Conservation (phyloP, 2,888 invertebrate species). For the Orchestes rusci region DNA sequence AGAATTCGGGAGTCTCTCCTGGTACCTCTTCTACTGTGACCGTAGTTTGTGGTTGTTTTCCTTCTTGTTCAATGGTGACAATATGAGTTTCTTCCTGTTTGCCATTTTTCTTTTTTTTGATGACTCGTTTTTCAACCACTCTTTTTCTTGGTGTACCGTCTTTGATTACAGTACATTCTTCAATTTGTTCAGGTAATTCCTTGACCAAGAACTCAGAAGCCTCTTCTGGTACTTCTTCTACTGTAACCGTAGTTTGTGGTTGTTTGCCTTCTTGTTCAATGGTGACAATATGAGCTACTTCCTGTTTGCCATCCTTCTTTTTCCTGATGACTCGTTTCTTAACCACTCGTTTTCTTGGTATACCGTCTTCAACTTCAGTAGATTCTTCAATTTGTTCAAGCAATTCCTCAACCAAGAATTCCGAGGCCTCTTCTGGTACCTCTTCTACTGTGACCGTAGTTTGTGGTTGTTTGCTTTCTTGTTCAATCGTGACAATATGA, state of each 20-base stretch:
- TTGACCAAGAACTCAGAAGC: slow-evolving; percentile 15
- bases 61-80: slow-evolving; percentile 36
- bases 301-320: slow-evolving; percentile 36
- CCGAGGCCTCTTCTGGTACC: slow-evolving; percentile 28
- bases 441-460: slow-evolving; percentile 35
- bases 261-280: slow-evolving; percentile 33
- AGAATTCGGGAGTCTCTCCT: slow-evolving; percentile 22
- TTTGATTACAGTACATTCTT: slow-evolving; percentile 37
- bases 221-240: slow-evolving; percentile 34
- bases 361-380: slow-evolving; percentile 37
- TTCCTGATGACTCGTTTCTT: slow-evolving; percentile 31
- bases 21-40: slow-evolving; percentile 32
- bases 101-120: slow-evolving; percentile 33
- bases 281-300: slow-evolving; percentile 39
- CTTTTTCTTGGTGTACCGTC: slow-evolving; percentile 37
- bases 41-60: slow-evolving; percentile 40
- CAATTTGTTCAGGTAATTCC: slow-evolving; percentile 34
- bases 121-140: slow-evolving; percentile 31
- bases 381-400: slow-evolving; percentile 31
- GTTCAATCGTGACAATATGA: slow-evolving; percentile 38
- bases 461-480: slow-evolving; percentile 34
- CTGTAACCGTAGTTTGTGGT: slow-evolving; percentile 30
- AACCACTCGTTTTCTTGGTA: slow-evolving; percentile 38
- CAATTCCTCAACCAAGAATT: slow-evolving; percentile 29
- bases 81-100: slow-evolving; percentile 34